phyloP scores from a whole-genome alignment of 2,113 vertebrate species.

The Tylochromis polylepis region DNA sequence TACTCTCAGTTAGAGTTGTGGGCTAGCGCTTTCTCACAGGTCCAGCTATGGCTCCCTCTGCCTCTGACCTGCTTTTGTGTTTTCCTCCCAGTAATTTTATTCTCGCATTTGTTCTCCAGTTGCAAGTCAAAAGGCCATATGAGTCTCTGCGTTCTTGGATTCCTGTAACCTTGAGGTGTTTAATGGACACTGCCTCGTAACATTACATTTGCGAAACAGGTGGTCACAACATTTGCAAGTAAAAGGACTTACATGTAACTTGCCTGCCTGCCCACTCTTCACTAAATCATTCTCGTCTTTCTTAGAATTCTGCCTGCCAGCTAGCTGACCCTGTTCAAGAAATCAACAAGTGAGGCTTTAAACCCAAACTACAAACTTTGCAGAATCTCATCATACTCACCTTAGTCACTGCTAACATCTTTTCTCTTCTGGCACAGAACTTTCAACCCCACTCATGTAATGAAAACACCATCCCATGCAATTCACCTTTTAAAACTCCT shows the following conservation, averaged over 20 bases:
- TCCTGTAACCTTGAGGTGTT: not conserved
- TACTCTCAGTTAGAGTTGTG: not conserved
- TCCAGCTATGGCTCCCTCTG: not conserved
- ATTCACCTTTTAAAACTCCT: not conserved
- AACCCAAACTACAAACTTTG: not conserved
- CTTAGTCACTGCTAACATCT: not conserved
- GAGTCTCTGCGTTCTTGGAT: rapidly evolving
- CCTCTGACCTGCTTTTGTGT: not conserved
- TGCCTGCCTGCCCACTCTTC: not conserved
- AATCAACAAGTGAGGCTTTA: not conserved
- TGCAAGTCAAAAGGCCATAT: not conserved
- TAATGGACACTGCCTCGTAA: not conserved
- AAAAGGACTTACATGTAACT: not conserved
- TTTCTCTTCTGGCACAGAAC: not conserved
- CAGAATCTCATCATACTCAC: not conserved
- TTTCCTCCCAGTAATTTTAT: not conserved
- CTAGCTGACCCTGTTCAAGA: not conserved
- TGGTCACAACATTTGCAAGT: not conserved
- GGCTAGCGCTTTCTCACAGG: not conserved
- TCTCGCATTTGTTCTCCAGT: not conserved
- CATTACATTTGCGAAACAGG: not conserved
- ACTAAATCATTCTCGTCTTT: not conserved
- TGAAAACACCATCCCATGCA: not conserved
- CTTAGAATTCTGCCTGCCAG: not conserved
- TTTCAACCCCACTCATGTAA: not conserved